A percentile compares a stretch with the other conserved stretches of the same genome.
Conservation (phyloP, 2,113 vertebrate genomes). For the Asarcornis scutulata region DNA sequence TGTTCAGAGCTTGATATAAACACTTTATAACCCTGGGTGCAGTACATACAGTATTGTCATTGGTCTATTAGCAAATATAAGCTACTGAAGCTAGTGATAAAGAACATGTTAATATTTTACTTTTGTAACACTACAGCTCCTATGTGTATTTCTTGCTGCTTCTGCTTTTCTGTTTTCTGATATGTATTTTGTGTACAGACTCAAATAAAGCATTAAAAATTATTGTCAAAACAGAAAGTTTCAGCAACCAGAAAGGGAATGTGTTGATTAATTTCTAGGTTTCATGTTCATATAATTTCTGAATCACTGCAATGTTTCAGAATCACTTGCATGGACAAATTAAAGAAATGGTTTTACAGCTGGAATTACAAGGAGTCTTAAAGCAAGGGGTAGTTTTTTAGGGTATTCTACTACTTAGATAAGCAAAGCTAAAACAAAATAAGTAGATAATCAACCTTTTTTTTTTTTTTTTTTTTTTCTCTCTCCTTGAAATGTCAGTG, state of each 20-base stretch:
- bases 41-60: neutral
- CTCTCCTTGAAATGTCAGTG: neutral
- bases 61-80: neutral
- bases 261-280: neutral
- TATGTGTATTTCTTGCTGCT: neutral
- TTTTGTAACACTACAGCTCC: neutral
- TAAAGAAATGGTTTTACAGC: neutral
- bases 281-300: neutral
- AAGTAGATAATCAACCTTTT: neutral
- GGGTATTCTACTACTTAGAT: neutral
- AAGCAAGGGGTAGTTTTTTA: neutral
- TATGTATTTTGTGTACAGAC: neutral
- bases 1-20: neutral
- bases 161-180: neutral
- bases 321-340: neutral
- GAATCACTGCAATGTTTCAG: neutral
- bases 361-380: neutral
- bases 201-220: neutral
- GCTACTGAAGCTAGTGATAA: neutral
- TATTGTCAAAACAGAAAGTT: neutral
- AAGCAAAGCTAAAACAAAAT: neutral
- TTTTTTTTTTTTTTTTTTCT: too few species aligned
- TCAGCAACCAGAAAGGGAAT: neutral
- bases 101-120: neutral
- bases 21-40: neutral